phyloP scores from a whole-genome alignment of 2,888 invertebrate species.

The Blomia tropicalis region DNA sequence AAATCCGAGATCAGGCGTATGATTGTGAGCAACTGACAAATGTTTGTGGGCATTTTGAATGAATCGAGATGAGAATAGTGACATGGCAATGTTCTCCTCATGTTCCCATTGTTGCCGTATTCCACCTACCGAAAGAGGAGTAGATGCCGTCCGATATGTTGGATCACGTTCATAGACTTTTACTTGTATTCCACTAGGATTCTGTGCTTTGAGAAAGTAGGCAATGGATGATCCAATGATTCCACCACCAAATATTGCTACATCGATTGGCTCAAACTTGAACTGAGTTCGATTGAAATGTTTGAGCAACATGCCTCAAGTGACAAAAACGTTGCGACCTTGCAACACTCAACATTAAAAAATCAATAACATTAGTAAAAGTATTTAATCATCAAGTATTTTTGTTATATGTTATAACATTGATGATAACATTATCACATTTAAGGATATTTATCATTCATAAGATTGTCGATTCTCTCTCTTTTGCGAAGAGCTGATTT shows the following conservation, averaged over 20 bases:
- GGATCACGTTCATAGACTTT: conserved; percentile 76
- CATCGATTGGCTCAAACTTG: conserved; percentile 46
- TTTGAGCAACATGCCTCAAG: too few species aligned
- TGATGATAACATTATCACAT: too few species aligned
- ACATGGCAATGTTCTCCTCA: conserved; percentile 81
- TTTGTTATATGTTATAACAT: too few species aligned
- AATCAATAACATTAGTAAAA: too few species aligned
- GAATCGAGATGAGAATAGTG: conserved; percentile 73
- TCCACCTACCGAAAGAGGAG: conserved; percentile 62
- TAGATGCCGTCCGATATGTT: conserved; percentile 55
- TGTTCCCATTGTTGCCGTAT: conserved; percentile 80
- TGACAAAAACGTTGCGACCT: too few species aligned
- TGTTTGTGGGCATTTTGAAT: conserved; percentile 48
- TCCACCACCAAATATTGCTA: conserved; percentile 80
- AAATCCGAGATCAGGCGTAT: conserved; percentile 53
- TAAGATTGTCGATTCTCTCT: too few species aligned
- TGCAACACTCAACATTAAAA: too few species aligned
- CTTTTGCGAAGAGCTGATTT: too few species aligned
- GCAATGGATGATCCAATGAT: conserved; percentile 77
- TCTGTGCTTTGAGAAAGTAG: conserved; percentile 66
- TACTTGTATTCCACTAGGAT: conserved; percentile 52
- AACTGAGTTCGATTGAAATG: too few species aligned
- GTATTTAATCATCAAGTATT: too few species aligned
- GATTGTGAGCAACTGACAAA: conserved; percentile 32
- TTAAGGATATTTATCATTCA: too few species aligned